Conservation (phyloP, 2,888 invertebrate species). For the Conops quadrifasciatus region DNA sequence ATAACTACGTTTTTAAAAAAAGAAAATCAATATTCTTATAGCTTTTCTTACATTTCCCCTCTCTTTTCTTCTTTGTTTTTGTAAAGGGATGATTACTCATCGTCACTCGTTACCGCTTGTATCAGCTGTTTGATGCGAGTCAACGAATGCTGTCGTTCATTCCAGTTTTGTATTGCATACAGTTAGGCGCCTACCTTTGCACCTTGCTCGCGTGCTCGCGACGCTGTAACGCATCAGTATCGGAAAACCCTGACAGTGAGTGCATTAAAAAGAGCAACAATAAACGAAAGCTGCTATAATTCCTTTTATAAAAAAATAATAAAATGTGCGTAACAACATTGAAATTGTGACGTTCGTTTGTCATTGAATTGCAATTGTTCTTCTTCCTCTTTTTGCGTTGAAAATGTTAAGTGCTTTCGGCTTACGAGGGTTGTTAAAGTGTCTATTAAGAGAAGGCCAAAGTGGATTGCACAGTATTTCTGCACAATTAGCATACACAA, state of each 20-base stretch:
- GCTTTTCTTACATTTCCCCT: neutral
- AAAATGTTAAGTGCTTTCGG: too few relatives aligned
- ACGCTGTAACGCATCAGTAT: neutral
- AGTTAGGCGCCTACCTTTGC: constrained; percentile 8
- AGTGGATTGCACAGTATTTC: too few relatives aligned
- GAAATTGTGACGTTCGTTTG: too few relatives aligned
- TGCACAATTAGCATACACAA: too few relatives aligned
- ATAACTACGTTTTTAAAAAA: neutral
- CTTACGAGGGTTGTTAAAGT: too few relatives aligned
- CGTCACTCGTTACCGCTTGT: neutral
- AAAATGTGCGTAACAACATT: too few relatives aligned
- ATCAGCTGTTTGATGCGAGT: constrained; percentile 18
- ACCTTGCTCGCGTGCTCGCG: constrained; percentile 4
- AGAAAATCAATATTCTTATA: neutral
- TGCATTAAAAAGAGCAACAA: neutral
- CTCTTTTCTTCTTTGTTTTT: neutral
- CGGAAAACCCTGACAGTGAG: constrained; percentile 25
- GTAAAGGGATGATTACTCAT: constrained; percentile 16
- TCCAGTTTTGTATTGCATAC: constrained; percentile 9
- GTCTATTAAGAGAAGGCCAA: too few relatives aligned
- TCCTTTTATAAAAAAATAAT: too few relatives aligned
- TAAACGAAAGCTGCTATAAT: too few relatives aligned
- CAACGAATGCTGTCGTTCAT: constrained; percentile 15
- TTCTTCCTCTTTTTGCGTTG: too few relatives aligned
- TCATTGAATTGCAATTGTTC: too few relatives aligned